Base-by-base conservation (phyloP, 1,140 invertebrate species). In the Nixonia krombeini region DNA sequence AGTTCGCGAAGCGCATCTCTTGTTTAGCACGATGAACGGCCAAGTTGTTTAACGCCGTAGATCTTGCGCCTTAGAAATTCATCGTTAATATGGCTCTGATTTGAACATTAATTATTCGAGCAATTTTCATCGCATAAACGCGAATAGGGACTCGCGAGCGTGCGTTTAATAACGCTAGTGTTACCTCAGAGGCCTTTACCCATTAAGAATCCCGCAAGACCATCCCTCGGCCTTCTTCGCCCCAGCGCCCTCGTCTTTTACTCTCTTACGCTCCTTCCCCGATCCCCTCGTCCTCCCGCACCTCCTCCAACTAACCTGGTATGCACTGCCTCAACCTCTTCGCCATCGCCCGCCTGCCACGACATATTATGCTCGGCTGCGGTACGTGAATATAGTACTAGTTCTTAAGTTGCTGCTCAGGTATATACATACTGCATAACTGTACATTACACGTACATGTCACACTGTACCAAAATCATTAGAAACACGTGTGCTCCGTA, bases 201-300 rank as follows among this genome's bases (percentile, higher is more conserved):
- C 79, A 82, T 83, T 83, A 82, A 78, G 80, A 81, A 82, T 83
- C 79, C 78, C 79, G 69, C 76, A 77, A 79, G 81, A 78, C 78
- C 74, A 58, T 74, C 71, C 56, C 68, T 61, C 68, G 53, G 52
- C 41, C 42, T 47, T 58, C 45, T 44, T 63, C 51, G 26, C 52
- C 37, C 29, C 56, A 47, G 44, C 35, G 40, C 62, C 52, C 49
- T 58, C 58, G 37, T 55, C 59, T 38, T 52, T 56, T 47, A 47
- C 44, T 55, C 40, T 49, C 37, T 62, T 40, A 44, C 59, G 16
- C 33, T 41, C 21, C 21, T n/a, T n/a, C n/a, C n/a, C n/a, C n/a
- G n/a, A 28, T 21, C 44, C 50, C 42, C 28, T 41, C 40, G 37
- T 46, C 53, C 46, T 57, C 45, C 45, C 33, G 44, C 42, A 29